These are phyloP conservation scores for Melanargia galathea DNA, from an alignment of 2,888 invertebrate species.

Conservation along the genomic window DNA sequence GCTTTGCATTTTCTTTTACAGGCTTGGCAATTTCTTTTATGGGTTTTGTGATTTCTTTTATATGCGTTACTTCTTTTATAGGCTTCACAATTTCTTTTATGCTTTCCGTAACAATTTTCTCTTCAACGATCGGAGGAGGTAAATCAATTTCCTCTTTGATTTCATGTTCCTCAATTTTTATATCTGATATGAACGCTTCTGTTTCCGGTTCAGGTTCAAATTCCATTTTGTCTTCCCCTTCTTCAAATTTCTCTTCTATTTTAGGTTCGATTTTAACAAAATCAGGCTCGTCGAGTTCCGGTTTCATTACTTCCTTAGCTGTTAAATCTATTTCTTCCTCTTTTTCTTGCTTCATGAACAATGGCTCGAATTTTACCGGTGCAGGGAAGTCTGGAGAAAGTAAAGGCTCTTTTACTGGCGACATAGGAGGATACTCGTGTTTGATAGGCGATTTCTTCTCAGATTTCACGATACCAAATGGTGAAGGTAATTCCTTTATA, in stretches of 20 bases:
- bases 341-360: constrained; percentile 62
- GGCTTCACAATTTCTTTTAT: constrained; percentile 20
- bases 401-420: constrained; percentile 59
- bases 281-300: constrained; percentile 70
- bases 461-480: constrained; percentile 52
- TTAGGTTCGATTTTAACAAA: constrained; percentile 57
- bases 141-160: constrained; percentile 27
- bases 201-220: constrained; percentile 34
- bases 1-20: not conserved
- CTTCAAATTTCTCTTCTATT: constrained; percentile 45
- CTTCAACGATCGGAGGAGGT: constrained; percentile 18
- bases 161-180: constrained; percentile 23
- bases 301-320: constrained; percentile 74
- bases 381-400: constrained; percentile 63
- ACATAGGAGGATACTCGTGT: constrained; percentile 64
- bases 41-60: constrained; percentile 1
- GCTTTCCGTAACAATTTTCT: constrained; percentile 19
- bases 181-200: constrained; percentile 8
- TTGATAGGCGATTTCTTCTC: constrained; percentile 72
- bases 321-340: constrained; percentile 65
- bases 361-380: constrained; percentile 58
- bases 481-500: constrained; percentile 55
- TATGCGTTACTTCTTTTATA: constrained; percentile 22
- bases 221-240: constrained; percentile 33
- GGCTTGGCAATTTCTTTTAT: constrained; percentile 16